These are phyloP conservation scores for Periophthalmus magnuspinnatus DNA, from an alignment of 2,797 vertebrate species.

Conservation along the genomic window DNA sequence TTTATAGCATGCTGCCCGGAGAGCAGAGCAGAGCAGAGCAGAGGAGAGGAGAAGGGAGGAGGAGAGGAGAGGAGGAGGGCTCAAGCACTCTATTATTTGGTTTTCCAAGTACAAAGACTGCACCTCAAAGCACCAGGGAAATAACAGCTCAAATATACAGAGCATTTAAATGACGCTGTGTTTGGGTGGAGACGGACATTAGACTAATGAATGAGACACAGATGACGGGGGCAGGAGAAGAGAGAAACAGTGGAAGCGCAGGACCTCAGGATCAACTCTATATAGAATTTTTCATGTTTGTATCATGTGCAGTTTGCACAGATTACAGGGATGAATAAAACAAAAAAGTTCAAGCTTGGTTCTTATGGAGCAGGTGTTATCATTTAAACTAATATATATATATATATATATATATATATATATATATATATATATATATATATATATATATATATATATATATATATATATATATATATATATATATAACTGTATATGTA, in stretches of 20 bases:
- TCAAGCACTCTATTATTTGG: slow-evolving; percentile 39
- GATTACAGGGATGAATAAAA: no score
- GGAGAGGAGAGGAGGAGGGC: neutral
- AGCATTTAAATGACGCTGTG: slow-evolving; percentile 9
- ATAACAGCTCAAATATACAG: slow-evolving; percentile 19
- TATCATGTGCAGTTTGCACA: no score
- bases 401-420: no score
- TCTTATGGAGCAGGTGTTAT: neutral
- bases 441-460: no score
- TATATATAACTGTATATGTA: no score
- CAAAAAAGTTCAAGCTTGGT: neutral
- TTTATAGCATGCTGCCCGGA: neutral
- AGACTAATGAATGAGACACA: slow-evolving; percentile 4
- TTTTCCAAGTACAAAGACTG: slow-evolving; percentile 42
- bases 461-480: no score
- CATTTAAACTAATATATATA: no score
- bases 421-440: no score
- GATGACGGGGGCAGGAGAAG: slow-evolving; percentile 40
- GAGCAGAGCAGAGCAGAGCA: neutral
- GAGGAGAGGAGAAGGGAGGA: neutral
- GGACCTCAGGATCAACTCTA: neutral
- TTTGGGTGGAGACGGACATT: neutral
- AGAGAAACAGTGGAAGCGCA: slow-evolving; percentile 14
- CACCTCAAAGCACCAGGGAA: slow-evolving; percentile 24
- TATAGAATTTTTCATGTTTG: no score